Evolutionary conservation across 2,797 vertebrate species (phyloP), one percentile per base, ranked within the genome.

Genomic region (Chiroxiphia lanceolata): DNA sequence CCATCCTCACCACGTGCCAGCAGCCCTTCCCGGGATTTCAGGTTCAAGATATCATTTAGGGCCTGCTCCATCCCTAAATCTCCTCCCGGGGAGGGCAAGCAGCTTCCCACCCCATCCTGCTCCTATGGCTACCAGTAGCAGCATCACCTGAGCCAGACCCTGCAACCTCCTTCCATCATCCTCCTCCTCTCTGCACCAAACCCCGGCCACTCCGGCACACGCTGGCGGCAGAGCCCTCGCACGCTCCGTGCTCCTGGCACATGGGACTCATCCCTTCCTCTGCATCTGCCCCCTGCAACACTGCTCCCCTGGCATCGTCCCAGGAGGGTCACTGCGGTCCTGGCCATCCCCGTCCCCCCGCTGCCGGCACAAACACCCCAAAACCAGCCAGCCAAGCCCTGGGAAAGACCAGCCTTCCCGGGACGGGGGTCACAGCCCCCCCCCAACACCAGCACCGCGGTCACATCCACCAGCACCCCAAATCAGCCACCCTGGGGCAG

Each of bases 341-440:
- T 18, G 4, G 16, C 34, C 79, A 60, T 25, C 47, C 57, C 47
- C 1, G 6, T 34, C 26, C 45, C 25, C 45, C 9, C 7, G 1
- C 48, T 7, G 1, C 29, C 3, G 1, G 20, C 75, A 71, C 61
- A 1, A 10, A 15, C 40, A 18, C n/a, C 68, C 71, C 78, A 3
- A 79, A 79, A 7, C 0, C 15, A 36, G 5, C 51, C 15, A 36
- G 86, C 72, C 79, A 26, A 59, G 45, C 36, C 70, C 76, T 15
- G 67, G 94, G 94, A 80, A 93, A 89, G 89, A 40, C 89, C 94
- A 86, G 94, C 94, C 88, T 93, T 83, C 94, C 94, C 81, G 0
- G 65, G 64, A 4, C 2, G 26, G 34, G 90, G 81, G 13, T 33
- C 56, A 10, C 44, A 25, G 76, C 89, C 70, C 23, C 57, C 29